These are phyloP conservation scores for Numenius phaeopus DNA, from an alignment of 2,797 vertebrate species.

Conservation along the genomic window DNA sequence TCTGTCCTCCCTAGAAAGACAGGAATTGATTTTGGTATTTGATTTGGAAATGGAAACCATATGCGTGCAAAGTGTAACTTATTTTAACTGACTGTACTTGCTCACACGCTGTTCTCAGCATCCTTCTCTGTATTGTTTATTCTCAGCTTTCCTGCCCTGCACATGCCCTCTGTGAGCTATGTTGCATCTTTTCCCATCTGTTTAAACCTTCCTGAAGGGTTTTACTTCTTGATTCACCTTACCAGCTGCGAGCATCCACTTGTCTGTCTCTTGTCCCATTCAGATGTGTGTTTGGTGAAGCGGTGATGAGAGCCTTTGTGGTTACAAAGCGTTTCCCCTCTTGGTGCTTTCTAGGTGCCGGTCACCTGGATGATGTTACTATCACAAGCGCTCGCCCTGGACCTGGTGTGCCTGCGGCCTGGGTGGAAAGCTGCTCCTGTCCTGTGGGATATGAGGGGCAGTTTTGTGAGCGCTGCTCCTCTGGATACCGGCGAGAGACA, in stretches of 20 bases:
- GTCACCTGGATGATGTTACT: slow-evolving; percentile 90
- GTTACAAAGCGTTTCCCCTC: not conserved
- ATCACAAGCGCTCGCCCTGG: slow-evolving; percentile 86
- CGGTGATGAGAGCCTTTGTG: rapidly evolving
- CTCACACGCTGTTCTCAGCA: not conserved
- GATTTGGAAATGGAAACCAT: not conserved
- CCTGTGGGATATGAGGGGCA: slow-evolving; percentile 92
- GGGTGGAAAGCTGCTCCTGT: slow-evolving; percentile 95
- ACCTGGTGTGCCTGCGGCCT: slow-evolving; percentile 83
- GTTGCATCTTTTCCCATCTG: not conserved
- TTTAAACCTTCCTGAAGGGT: not conserved
- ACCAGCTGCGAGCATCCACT: not conserved
- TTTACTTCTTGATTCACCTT: not conserved
- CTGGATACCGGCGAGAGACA: slow-evolving; percentile 87
- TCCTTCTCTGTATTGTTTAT: not conserved
- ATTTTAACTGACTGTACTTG: not conserved
- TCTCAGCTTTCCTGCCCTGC: not conserved
- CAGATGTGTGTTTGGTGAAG: not conserved
- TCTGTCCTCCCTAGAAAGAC: not conserved
- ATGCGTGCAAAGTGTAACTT: not conserved
- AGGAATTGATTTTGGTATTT: not conserved
- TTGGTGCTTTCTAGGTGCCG: slow-evolving; percentile 81
- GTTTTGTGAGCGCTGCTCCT: slow-evolving; percentile 92
- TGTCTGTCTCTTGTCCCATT: rapidly evolving
- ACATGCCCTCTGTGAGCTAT: rapidly evolving